These are phyloP conservation scores for Campylomormyrus numenius DNA, from an alignment of 2,113 vertebrate species.

Conservation along the genomic window DNA sequence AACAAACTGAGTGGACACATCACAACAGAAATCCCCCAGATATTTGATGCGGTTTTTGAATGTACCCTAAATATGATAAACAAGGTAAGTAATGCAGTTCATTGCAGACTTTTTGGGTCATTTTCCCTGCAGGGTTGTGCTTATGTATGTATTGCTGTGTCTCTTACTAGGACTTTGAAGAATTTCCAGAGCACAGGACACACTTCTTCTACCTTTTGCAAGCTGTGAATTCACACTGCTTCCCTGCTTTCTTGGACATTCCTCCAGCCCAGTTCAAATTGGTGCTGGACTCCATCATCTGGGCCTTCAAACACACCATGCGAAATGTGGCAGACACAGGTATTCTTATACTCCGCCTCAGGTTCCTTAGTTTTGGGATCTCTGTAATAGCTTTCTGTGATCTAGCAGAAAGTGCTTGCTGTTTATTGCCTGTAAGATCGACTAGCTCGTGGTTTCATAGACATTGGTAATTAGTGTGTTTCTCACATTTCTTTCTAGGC, in stretches of 20 bases:
- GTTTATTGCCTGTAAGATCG: not conserved
- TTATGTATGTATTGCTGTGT: not conserved
- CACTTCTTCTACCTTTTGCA: conserved; percentile 94
- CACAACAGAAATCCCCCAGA: conserved; percentile 92
- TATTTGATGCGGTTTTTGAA: conserved; percentile 94
- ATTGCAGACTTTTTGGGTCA: not conserved
- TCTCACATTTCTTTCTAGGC: conserved; percentile 54
- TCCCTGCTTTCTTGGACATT: conserved; percentile 90
- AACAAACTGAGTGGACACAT: conserved; percentile 89
- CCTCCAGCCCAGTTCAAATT: conserved; percentile 91
- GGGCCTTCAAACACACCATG: conserved; percentile 98
- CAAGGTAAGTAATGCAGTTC: conserved; percentile 63
- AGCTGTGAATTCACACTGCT: conserved; percentile 92
- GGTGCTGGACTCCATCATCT: conserved; percentile 94
- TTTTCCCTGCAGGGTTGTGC: not conserved
- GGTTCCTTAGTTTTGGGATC: not conserved
- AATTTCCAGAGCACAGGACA: conserved; percentile 91
- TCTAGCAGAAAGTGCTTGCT: not conserved
- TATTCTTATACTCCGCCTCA: conserved; percentile 29
- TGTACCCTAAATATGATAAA: conserved; percentile 98
- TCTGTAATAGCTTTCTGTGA: not conserved
- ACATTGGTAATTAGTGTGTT: not conserved
- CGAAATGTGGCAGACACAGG: conserved; percentile 94
- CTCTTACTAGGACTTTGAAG: conserved; percentile 79
- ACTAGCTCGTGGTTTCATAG: not conserved